These are phyloP conservation scores for Xylocampa areola DNA, from an alignment of 2,888 invertebrate genomes.

Conservation along the genomic window DNA sequence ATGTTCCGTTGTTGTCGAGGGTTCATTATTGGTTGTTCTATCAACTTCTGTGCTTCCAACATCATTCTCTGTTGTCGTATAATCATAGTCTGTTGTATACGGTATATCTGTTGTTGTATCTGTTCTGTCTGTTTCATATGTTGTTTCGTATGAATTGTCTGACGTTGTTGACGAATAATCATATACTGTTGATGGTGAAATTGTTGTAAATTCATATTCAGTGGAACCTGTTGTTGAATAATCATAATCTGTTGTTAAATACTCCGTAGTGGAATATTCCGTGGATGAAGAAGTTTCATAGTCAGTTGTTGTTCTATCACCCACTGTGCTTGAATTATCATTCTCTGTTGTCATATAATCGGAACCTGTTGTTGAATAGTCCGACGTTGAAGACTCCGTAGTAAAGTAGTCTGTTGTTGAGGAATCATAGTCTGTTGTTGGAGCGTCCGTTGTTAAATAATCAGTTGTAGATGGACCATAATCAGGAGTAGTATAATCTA, in stretches of 20 bases:
- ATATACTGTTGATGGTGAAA: background rate
- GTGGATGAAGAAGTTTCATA: too few species aligned
- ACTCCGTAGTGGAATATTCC: background rate
- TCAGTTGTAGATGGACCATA: constrained; percentile 5
- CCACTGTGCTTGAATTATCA: background rate
- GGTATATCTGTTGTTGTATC: background rate
- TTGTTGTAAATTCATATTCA: background rate
- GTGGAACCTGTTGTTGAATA: background rate
- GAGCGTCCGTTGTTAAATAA: background rate
- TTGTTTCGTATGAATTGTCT: background rate
- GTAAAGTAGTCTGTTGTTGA: constrained; percentile 7
- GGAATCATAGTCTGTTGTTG: background rate
- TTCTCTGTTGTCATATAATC: background rate
- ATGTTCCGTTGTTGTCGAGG: constrained; percentile 18
- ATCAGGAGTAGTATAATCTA: constrained; percentile 3
- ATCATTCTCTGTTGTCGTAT: background rate
- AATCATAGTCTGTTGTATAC: background rate
- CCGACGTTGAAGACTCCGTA: constrained; percentile 1
- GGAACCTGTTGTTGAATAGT: constrained; percentile 1
- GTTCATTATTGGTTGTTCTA: constrained; percentile 5
- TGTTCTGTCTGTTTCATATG: background rate
- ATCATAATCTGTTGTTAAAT: background rate
- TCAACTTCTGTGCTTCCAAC: background rate
- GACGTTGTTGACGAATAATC: background rate
- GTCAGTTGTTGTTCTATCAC: background rate